Evolutionary conservation across 2,113 vertebrate genomes (phyloP), one percentile per base, ranked within the genome.

Genomic region (Carassius gibelio): DNA sequence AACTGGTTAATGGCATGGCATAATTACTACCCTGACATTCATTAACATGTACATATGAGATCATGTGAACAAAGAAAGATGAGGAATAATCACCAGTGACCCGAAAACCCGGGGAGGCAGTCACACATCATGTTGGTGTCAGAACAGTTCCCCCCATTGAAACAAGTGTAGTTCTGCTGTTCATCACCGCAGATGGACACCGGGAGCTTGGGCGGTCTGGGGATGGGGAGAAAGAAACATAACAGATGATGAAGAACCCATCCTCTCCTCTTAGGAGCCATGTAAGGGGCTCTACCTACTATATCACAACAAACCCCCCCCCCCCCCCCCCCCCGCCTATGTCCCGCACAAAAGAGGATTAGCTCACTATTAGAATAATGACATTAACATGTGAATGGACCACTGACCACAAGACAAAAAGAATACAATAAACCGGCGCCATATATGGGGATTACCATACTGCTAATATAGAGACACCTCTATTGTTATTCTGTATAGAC

Each of bases 91-190:
- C 91, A 97, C 97, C 96, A 69, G 89, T 95, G 94, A 89, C 97
- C 96, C 0, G 82, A 89, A 87, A 97, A 97, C 11, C 97, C 97
- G 0, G 95, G 86, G 0, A 84, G 88, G 89, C 96, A 97, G 71
- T 87, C 45, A 1, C 97, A 97, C 5, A 88, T 91, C 68, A 95
- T 38, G 34, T 88, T 84, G 2, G 93, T 77, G 26, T 94, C 90
- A 0, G 93, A 94, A 91, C 97, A 97, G 94, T 96, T 97, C 66
- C 97, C 96, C 0, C 95, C 95, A 1, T 97, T 96, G 92, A 96
- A 97, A 88, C 97, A 98, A 0, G 96, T 96, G 90, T 96, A 95
- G 88, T 97, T 97, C 84, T 89, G 94, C 81, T 89, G 91, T 78
- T 94, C 91, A 0, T 97, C 95, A 19, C 96, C 96, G 81, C 97